Percentiles rank a stretch among this genome's conserved stretches.
Evolutionary conservation across 2,888 invertebrate species (phyloP).

Genomic region (Parnassius smintheus): DNA sequence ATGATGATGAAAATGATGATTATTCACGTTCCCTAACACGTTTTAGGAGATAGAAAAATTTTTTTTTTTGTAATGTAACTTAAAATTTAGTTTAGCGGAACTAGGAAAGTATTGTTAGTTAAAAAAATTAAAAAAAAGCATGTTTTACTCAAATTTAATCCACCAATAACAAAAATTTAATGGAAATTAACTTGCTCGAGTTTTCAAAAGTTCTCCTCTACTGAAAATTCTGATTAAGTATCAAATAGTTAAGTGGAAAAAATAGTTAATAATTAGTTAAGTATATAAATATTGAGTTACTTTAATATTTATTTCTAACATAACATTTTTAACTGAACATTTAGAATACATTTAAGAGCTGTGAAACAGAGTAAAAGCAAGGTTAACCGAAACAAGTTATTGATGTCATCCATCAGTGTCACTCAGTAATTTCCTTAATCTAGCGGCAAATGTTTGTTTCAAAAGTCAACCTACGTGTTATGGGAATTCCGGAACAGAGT

Average conservation of each 20-base stretch:
- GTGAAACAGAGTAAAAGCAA: not conserved
- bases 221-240: slow-evolving; percentile 18
- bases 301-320: slow-evolving; percentile 10
- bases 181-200: slow-evolving; percentile 26
- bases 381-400: slow-evolving; percentile 58
- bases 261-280: slow-evolving; percentile 15
- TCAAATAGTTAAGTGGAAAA: slow-evolving; percentile 13
- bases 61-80: too few species aligned
- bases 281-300: slow-evolving; percentile 8
- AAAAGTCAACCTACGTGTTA: slow-evolving; percentile 48
- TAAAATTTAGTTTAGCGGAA: too few species aligned
- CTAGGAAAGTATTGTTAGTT: too few species aligned
- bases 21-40: too few species aligned
- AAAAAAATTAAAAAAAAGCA: not conserved
- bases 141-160: slow-evolving; percentile 6
- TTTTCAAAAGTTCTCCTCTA: slow-evolving; percentile 21
- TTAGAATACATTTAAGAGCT: not conserved
- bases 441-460: slow-evolving; percentile 61
- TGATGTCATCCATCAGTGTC: slow-evolving; percentile 73
- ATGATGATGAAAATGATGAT: too few species aligned
- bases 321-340: not conserved
- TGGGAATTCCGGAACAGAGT: too few species aligned
- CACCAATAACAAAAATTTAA: slow-evolving; percentile 13
- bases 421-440: slow-evolving; percentile 67
- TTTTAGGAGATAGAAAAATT: too few species aligned